Evolutionary conservation across 2,797 vertebrate genomes (phyloP).

Genomic region (Mormyrus hasselquistii): DNA sequence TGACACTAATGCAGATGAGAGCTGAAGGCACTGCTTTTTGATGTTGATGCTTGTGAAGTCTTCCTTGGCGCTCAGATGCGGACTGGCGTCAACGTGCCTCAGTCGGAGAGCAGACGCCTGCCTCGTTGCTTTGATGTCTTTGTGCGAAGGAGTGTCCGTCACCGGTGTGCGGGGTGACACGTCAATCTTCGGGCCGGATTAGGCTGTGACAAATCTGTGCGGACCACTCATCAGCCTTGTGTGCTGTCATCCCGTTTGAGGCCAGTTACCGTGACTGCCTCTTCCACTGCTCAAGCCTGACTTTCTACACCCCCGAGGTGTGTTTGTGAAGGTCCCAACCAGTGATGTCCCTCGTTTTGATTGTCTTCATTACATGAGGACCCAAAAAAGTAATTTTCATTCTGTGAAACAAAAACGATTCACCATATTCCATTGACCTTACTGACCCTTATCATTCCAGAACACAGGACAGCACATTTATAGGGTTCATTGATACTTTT

Average conservation of each 20-base stretch:
- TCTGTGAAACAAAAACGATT: background rate
- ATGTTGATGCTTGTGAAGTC: constrained; percentile 21
- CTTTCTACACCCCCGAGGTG: background rate
- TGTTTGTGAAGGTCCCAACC: background rate
- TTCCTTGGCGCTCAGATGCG: background rate
- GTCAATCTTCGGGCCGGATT: background rate
- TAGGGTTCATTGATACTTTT: background rate
- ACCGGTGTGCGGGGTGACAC: background rate
- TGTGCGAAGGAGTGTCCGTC: background rate
- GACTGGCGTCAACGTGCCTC: background rate
- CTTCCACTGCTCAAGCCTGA: background rate
- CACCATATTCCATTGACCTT: background rate
- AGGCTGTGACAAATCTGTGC: background rate
- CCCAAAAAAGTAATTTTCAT: background rate
- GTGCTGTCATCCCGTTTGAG: background rate
- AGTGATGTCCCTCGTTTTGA: background rate
- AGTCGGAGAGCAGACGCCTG: background rate
- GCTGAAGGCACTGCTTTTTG: background rate
- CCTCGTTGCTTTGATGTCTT: background rate
- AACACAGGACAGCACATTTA: background rate
- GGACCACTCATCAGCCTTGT: background rate
- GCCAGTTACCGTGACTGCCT: background rate
- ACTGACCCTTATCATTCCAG: background rate
- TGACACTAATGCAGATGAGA: constrained; percentile 22
- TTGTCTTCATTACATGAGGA: background rate